A percentile compares a stretch with the other conserved stretches of the same genome.
phyloP scores from a whole-genome alignment of 1,140 invertebrate species.

The Sarcophaga peregrina region DNA sequence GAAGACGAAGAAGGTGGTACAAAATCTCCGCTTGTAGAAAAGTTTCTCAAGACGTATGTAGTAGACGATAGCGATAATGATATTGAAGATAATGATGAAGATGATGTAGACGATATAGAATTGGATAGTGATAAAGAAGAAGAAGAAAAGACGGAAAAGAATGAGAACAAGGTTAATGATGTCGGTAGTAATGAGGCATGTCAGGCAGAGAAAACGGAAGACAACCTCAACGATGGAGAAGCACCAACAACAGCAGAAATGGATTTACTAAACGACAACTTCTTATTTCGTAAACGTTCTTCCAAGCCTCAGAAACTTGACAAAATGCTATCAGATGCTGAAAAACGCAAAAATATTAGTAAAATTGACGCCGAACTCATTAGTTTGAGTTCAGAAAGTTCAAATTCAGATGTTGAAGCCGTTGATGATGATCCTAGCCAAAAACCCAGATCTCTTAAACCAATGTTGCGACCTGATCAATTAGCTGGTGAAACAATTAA shows the following conservation, averaged over 20 bases:
- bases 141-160: not conserved
- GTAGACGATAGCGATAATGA: slow-evolving; percentile 37
- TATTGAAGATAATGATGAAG: slow-evolving; percentile 39
- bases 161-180: not conserved
- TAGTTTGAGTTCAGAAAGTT: slow-evolving; percentile 61
- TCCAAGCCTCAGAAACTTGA: slow-evolving; percentile 49
- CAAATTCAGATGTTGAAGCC: slow-evolving; percentile 52
- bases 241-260: slow-evolving; percentile 44
- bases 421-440: slow-evolving; percentile 48
- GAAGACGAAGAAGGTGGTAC: slow-evolving; percentile 45
- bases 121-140: slow-evolving; percentile 38
- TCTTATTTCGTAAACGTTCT: slow-evolving; percentile 36
- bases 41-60: slow-evolving; percentile 55
- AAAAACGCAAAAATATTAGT: slow-evolving; percentile 48
- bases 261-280: slow-evolving; percentile 49
- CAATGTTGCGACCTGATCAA: slow-evolving; percentile 61
- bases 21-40: slow-evolving; percentile 52
- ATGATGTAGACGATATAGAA: slow-evolving; percentile 45
- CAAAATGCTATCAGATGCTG: slow-evolving; percentile 48
- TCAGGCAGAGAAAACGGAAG: not conserved
- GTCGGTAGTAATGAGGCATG: not conserved
- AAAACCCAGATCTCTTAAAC: slow-evolving; percentile 54
- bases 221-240: not conserved
- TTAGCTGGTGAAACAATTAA: slow-evolving; percentile 58
- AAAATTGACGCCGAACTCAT: slow-evolving; percentile 53